Conservation (phyloP, 2,888 invertebrate genomes). For the Rugalucina vietnamica region DNA sequence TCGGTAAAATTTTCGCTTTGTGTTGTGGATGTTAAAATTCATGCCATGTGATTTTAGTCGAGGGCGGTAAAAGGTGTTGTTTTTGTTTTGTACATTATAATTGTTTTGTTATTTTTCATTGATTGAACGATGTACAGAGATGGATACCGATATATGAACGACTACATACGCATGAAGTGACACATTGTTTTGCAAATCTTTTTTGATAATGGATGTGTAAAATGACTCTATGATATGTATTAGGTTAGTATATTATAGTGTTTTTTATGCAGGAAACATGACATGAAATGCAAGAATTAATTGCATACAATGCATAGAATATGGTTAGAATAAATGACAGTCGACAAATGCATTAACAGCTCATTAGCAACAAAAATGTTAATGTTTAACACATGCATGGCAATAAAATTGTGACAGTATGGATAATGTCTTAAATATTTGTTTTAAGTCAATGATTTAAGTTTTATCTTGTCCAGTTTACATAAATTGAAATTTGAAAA, state of each 20-base stretch:
- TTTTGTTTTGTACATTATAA: background rate
- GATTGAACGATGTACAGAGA: background rate
- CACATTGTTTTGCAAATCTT: background rate
- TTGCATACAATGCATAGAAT: background rate
- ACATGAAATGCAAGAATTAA: background rate
- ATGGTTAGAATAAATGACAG: background rate
- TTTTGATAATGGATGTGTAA: background rate
- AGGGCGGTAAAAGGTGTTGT: background rate
- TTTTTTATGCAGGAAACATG: background rate
- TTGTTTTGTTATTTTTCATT: background rate
- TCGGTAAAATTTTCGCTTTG: background rate
- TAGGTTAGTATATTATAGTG: background rate
- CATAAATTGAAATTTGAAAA: no score
- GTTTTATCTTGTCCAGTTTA: no score
- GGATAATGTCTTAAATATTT: no score
- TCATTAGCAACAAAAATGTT: background rate
- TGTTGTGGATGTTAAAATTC: background rate
- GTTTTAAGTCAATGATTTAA: no score
- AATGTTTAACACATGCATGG: background rate
- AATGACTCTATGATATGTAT: no score
- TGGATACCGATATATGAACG: background rate
- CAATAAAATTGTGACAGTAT: no score
- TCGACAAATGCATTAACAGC: background rate
- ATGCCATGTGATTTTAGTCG: background rate
- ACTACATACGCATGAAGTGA: background rate